Evolutionary conservation across 2,797 vertebrate genomes (phyloP).

Genomic region (Chelon auratus): DNA sequence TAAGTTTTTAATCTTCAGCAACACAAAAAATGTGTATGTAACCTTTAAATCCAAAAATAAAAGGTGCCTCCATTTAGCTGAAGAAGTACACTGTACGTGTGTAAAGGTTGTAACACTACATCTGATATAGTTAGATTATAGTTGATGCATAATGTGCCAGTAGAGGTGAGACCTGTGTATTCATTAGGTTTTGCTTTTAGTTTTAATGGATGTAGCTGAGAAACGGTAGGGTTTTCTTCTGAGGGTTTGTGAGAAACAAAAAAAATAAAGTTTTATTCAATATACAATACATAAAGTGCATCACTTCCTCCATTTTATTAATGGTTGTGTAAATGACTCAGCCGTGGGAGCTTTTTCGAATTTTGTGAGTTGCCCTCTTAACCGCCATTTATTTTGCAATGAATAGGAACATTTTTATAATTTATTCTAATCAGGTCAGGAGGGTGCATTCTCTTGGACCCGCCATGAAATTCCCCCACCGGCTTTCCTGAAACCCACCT

Average conservation of each 20-base stretch:
- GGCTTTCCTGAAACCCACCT: constrained; percentile 49
- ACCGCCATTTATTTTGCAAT: background rate
- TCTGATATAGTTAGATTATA: background rate
- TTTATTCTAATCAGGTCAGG: constrained; percentile 45
- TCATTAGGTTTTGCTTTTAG: background rate
- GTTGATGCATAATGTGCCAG: background rate
- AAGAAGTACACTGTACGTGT: background rate
- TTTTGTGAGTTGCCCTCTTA: constrained; percentile 2
- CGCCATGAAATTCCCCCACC: constrained; percentile 37
- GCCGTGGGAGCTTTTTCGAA: background rate
- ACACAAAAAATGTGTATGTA: background rate
- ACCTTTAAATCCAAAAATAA: background rate
- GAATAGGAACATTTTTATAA: constrained; percentile 29
- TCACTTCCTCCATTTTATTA: background rate
- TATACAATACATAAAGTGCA: too few relatives aligned
- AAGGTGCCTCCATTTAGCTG: background rate
- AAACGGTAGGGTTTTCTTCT: background rate
- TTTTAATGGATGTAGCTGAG: background rate
- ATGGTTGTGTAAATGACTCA: background rate
- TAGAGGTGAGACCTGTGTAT: background rate
- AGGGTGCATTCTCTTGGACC: constrained; percentile 29
- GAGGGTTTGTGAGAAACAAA: background rate
- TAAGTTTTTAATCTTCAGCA: background rate
- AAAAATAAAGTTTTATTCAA: background rate
- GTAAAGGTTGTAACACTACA: background rate